Evolutionary conservation across 2,888 invertebrate genomes (phyloP), one percentile per base, ranked within the genome.

Genomic region (Stratiomys singularior): DNA sequence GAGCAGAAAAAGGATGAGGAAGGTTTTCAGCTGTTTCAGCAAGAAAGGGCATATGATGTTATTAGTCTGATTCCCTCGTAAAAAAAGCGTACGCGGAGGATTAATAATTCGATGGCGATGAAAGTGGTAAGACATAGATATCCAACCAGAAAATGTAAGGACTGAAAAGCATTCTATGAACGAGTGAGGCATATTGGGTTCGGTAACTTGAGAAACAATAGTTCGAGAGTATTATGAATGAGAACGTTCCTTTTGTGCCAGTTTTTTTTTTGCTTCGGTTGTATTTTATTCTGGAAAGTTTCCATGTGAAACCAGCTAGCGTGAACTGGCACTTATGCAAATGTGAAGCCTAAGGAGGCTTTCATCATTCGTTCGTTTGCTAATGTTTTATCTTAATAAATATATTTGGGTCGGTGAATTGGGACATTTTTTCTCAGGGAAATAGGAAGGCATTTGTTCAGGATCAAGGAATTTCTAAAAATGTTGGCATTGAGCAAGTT

Each of bases 51-150:
- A 25, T 63, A 15, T 27, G 25, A 63, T 27, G 63, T 13, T 63
- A 28, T 15, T 63, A 27, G 11, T 27, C 63, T 27, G 25, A 63
- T 63, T 15, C 27, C 15, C 23, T 28, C 15, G 18, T 21, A 58
- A 9, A 21, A 18, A 13, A 52, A 60, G 23, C 9, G 4, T 60
- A 21, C 28, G 25, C 63, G 28, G 27, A 28, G 28, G 28, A 63
- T 63, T 63, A 63, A 63, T 63, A 27, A 63, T 63, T 63, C 63
- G 63, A 63, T 63, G 23, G n/a, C 27, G 63, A 63, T 5, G n/a
- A 28, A 63, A 63, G n/a, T 25, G 28, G 28, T 1, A n/a, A 18
- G 52, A 52, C 58, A 58, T 15, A 52, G 21, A 58, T 18, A 18
- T n/a, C 18, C 21, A 9, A 9, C 18, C 2, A 18, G 58, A 63